Base-by-base conservation (phyloP, 2,113 vertebrate genomes). In the Argyrosomus japonicus region DNA sequence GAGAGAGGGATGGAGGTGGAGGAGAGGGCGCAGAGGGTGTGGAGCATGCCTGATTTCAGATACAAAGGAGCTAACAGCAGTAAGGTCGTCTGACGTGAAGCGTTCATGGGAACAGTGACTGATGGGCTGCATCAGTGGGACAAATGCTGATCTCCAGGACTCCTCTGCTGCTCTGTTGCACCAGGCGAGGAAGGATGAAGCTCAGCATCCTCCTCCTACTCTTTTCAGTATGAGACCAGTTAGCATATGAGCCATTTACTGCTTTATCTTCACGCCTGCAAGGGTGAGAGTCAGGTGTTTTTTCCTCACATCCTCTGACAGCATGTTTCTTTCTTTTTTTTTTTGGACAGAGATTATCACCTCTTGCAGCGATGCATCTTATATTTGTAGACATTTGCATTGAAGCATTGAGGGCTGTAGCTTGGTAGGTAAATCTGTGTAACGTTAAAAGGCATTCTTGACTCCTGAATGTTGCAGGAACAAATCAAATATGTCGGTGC, bases 11-110 rank as follows among this genome's bases (percentile, higher is more conserved):
- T 57, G 75, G 83, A 84, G 25, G 83, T 25, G 32, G 81, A 67
- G 6, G 90, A 91, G 60, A 27, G 94, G 90, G 27, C 91, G 73
- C 95, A 94, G 25, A 95, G 97, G 56, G 90, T 97, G 75, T 98
- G 98, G 97, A 99, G 97, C 95, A 94, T 98, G 96, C 97, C 98
- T 0, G 97, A 99, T 76, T 97, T 99, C 88, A 95, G 93, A 82
- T 95, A 93, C 60, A 96, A 97, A 88, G 94, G 91, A 65, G n/a
- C 70, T 12, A 79, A 70, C 75, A 87, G 87, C 75, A 91, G 84
- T 8, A 90, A 87, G 65, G 83, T 91, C 0, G 88, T 87, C 75
- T 94, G 89, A 93, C 12, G 45, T 5, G 17, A 36, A n/a, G 29
- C 11, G 13, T 62, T 63, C 27, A 68, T 0, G 9, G 67, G 72